Conservation (phyloP, 2,797 vertebrate genomes). For the Saguinus oedipus region DNA sequence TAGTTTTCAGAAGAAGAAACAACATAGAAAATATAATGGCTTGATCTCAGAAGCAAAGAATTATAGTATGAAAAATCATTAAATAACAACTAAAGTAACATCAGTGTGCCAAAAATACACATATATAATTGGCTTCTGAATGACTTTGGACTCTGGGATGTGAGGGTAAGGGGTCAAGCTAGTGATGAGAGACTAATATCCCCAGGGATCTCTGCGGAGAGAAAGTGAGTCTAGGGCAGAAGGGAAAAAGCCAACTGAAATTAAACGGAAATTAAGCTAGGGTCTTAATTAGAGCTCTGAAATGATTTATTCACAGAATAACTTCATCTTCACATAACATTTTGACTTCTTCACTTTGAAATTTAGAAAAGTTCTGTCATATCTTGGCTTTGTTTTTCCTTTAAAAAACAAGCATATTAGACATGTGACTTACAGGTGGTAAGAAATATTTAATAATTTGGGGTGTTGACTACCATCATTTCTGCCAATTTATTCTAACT, state of each 20-base stretch:
- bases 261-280: neutral
- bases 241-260: neutral
- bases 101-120: neutral
- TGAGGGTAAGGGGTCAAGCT: neutral
- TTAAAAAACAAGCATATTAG: neutral
- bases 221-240: neutral
- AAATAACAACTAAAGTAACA: slow-evolving; percentile 25
- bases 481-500: neutral
- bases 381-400: neutral
- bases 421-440: neutral
- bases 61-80: neutral
- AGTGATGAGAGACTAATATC: neutral
- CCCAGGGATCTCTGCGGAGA: neutral
- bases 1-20: neutral
- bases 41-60: slow-evolving; percentile 17
- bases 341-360: neutral
- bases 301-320: slow-evolving; percentile 2
- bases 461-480: neutral
- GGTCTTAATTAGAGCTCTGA: neutral
- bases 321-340: neutral
- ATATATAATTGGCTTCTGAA: neutral
- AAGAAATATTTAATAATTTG: slow-evolving; percentile 23
- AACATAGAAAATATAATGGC: neutral
- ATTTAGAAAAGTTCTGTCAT: neutral
- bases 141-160: neutral